phyloP scores from a whole-genome alignment of 1,140 invertebrate species.

The Paraescarpia echinospica region DNA sequence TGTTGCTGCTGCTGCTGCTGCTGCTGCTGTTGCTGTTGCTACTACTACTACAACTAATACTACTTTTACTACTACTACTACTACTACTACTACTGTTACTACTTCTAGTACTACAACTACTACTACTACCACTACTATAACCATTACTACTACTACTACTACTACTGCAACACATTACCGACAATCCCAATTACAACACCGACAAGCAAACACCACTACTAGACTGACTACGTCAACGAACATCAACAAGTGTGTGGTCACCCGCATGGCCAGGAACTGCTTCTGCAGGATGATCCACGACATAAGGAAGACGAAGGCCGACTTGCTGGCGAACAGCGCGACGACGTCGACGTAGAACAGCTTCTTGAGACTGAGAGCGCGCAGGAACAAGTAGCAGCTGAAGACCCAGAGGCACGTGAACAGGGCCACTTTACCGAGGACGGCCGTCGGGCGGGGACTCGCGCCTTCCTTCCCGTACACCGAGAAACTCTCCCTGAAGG shows the following conservation, averaged over 20 bases:
- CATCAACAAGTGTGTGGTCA: conserved; percentile 61
- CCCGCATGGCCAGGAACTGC: conserved; percentile 92
- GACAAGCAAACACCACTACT: not conserved
- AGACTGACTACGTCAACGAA: not conserved
- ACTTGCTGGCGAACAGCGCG: conserved; percentile 89
- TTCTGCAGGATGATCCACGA: conserved; percentile 94
- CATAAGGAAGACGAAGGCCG: conserved; percentile 85
- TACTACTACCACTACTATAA: too few species aligned
- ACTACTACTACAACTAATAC: too few species aligned
- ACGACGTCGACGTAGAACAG: conserved; percentile 79
- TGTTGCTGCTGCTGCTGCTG: too few species aligned
- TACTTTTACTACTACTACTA: too few species aligned
- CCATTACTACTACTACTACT: too few species aligned
- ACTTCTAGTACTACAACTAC: too few species aligned
- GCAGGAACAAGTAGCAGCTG: conserved; percentile 88
- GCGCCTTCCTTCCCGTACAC: not conserved
- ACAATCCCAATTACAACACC: conserved; percentile 12
- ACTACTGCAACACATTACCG: too few species aligned
- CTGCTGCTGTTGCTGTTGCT: too few species aligned
- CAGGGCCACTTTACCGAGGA: not conserved
- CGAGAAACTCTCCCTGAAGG: not conserved
- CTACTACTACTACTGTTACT: too few species aligned
- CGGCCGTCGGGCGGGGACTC: not conserved
- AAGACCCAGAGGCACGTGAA: conserved; percentile 75
- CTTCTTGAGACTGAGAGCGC: conserved; percentile 78